A percentile compares a stretch with the other conserved stretches of the same genome.
These are phyloP conservation scores for Hymenopus coronatus DNA, from an alignment of 2,888 invertebrate genomes.

Conservation along the genomic window DNA sequence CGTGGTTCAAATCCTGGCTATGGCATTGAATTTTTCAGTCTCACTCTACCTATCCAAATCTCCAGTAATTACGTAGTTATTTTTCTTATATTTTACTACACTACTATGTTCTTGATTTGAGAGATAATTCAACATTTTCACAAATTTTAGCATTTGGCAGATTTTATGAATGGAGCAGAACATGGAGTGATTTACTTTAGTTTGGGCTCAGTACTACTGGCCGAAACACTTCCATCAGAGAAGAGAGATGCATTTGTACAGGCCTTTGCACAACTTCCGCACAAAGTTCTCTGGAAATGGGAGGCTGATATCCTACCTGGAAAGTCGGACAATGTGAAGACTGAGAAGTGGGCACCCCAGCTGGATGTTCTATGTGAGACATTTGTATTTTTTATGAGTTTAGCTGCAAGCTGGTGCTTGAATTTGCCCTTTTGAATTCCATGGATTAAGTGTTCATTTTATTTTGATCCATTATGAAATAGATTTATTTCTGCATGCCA, in stretches of 20 bases:
- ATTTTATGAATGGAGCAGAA: background rate
- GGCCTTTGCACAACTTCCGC: background rate
- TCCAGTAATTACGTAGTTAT: too few species aligned
- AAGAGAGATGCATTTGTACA: background rate
- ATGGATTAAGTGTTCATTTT: too few species aligned
- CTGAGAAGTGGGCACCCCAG: background rate
- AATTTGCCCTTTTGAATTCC: too few species aligned
- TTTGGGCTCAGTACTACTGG: background rate
- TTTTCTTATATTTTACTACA: too few species aligned
- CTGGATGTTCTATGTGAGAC: background rate
- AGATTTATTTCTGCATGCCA: too few species aligned
- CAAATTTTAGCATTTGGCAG: background rate
- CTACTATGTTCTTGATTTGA: background rate
- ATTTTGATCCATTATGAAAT: too few species aligned
- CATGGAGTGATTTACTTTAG: background rate
- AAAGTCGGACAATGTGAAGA: background rate
- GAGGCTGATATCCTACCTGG: background rate
- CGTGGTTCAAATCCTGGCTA: too few species aligned
- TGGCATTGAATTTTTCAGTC: too few species aligned
- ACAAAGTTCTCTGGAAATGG: background rate
- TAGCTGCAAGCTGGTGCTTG: background rate
- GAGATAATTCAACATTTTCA: too few species aligned
- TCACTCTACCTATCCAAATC: too few species aligned
- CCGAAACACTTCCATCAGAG: background rate
- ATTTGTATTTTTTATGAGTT: background rate